Evolutionary conservation across 2,888 invertebrate species (phyloP).

Genomic region (Scaeva pyrastri): DNA sequence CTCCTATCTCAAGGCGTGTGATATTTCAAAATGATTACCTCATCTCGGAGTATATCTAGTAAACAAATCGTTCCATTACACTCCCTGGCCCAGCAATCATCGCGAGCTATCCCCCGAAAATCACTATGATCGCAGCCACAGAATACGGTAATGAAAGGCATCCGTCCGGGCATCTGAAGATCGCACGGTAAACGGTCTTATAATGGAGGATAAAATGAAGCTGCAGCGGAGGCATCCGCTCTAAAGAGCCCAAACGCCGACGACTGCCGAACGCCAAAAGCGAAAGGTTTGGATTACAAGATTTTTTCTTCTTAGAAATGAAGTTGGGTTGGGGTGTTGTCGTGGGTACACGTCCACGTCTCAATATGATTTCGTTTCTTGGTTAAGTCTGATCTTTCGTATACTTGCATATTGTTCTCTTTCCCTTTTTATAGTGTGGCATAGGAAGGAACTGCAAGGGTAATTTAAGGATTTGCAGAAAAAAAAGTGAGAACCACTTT

Average conservation of each 20-base stretch:
- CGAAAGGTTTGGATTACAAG: slow-evolving; percentile 60
- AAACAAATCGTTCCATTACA: slow-evolving; percentile 71
- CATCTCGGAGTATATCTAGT: slow-evolving; percentile 58
- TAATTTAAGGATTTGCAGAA: neutral
- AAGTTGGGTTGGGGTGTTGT: slow-evolving; percentile 53
- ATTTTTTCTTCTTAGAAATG: slow-evolving; percentile 31
- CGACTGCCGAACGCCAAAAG: slow-evolving; percentile 54
- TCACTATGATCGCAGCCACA: slow-evolving; percentile 52
- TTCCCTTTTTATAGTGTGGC: too few relatives aligned
- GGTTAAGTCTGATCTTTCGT: slow-evolving; percentile 11
- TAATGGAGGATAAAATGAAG: slow-evolving; percentile 41
- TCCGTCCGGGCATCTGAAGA: slow-evolving; percentile 37
- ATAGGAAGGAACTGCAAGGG: neutral
- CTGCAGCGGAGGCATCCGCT: slow-evolving; percentile 12
- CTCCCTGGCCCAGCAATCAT: slow-evolving; percentile 58
- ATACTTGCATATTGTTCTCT: neutral
- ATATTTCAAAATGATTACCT: slow-evolving; percentile 75
- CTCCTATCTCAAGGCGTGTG: slow-evolving; percentile 71
- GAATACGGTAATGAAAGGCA: slow-evolving; percentile 47
- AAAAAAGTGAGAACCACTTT: too few relatives aligned
- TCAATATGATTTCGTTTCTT: slow-evolving; percentile 42
- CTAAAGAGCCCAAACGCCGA: slow-evolving; percentile 16
- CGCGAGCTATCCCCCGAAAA: slow-evolving; percentile 46
- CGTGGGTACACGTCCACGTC: slow-evolving; percentile 46
- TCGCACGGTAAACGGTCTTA: slow-evolving; percentile 51